Evolutionary conservation across 2,113 vertebrate species (phyloP).

Genomic region (Phyllopteryx taeniolatus): DNA sequence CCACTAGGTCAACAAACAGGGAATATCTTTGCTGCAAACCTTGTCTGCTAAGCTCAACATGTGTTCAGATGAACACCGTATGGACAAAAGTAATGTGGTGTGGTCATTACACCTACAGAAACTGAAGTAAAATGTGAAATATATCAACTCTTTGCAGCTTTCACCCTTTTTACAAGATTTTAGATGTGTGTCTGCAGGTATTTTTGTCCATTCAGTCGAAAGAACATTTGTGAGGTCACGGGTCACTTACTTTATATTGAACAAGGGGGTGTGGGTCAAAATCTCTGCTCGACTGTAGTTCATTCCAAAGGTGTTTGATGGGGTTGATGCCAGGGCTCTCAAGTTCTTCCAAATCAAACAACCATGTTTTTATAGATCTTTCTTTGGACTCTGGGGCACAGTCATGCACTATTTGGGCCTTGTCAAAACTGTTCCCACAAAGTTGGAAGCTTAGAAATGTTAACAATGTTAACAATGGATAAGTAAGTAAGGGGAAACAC

Average conservation of each 20-base stretch:
- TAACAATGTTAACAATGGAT: too few species aligned
- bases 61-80: constrained; percentile 37
- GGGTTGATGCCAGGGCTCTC: background rate
- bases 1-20: constrained; percentile 14
- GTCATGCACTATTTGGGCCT: background rate
- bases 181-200: background rate
- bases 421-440: background rate
- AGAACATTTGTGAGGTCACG: background rate
- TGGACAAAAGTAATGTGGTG: background rate
- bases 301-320: background rate
- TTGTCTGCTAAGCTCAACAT: constrained; percentile 39
- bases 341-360: background rate
- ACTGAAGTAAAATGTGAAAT: background rate
- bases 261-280: background rate
- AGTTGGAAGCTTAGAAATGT: background rate
- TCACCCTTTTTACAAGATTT: background rate
- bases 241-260: background rate
- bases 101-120: background rate
- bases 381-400: background rate
- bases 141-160: constrained; percentile 35
- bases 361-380: background rate
- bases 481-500: too few species aligned
- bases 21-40: constrained; percentile 47
- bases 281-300: background rate
- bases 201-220: too few species aligned